phyloP scores from a whole-genome alignment of 2,888 invertebrate genomes.

The Criorhina ranunculi region DNA sequence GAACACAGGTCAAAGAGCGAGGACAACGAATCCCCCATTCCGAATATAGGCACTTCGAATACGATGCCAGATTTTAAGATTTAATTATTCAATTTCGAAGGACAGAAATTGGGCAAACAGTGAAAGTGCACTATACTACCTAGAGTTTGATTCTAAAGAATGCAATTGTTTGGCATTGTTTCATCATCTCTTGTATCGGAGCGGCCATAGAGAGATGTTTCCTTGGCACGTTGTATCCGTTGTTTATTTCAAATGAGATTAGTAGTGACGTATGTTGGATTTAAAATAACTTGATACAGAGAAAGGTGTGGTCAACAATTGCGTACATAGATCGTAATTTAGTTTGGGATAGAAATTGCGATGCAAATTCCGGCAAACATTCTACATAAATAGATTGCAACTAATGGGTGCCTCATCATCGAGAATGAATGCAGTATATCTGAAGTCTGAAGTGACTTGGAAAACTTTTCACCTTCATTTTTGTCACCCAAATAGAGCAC shows the following conservation, averaged over 20 bases:
- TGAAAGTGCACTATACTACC: background rate
- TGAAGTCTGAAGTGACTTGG: constrained; percentile 28
- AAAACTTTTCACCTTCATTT: constrained; percentile 60
- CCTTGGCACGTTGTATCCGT: constrained; percentile 40
- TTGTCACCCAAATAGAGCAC: constrained; percentile 6
- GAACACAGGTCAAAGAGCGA: constrained; percentile 12
- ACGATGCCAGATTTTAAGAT: background rate
- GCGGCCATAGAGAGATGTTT: constrained; percentile 22
- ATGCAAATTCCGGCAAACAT: background rate
- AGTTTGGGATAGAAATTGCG: background rate
- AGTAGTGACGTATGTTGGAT: constrained; percentile 21
- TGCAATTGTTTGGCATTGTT: constrained; percentile 35
- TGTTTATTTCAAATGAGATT: constrained; percentile 23
- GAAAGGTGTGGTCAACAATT: constrained; percentile 45
- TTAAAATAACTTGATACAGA: constrained; percentile 21
- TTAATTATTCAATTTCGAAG: background rate
- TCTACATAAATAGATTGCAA: constrained; percentile 18
- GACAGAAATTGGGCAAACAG: background rate
- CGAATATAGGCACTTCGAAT: background rate
- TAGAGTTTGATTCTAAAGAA: background rate
- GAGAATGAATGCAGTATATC: constrained; percentile 9
- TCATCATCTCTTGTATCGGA: constrained; percentile 28
- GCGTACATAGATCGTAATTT: constrained; percentile 13
- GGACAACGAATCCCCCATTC: too few relatives aligned
- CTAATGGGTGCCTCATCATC: constrained; percentile 2